Conservation (phyloP, 2,888 invertebrate genomes). For the Trichopria drosophilae region DNA sequence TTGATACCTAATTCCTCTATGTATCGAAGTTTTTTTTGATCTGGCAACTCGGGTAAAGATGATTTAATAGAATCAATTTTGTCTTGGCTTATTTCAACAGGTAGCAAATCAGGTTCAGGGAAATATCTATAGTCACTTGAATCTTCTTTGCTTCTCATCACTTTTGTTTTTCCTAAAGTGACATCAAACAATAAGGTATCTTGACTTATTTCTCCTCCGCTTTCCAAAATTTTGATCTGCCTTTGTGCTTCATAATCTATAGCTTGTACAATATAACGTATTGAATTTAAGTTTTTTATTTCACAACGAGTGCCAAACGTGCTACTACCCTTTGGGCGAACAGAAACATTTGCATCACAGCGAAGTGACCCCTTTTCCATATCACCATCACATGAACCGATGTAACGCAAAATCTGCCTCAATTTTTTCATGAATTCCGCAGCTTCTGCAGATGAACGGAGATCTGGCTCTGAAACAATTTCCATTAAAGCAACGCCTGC, state of each 20-base stretch:
- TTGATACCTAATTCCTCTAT: slow-evolving; percentile 16
- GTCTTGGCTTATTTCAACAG: slow-evolving; percentile 15
- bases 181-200: slow-evolving; percentile 21
- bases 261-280: slow-evolving; percentile 22
- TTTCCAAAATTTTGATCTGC: slow-evolving; percentile 21
- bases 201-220: slow-evolving; percentile 16
- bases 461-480: slow-evolving; percentile 25
- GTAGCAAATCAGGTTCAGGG: slow-evolving; percentile 25
- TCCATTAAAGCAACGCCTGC: slow-evolving; percentile 24
- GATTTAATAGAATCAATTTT: slow-evolving; percentile 15
- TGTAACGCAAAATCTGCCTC: slow-evolving; percentile 17
- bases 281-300: slow-evolving; percentile 26
- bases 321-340: slow-evolving; percentile 15
- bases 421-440: slow-evolving; percentile 22
- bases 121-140: slow-evolving; percentile 23
- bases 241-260: slow-evolving; percentile 25
- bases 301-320: slow-evolving; percentile 25
- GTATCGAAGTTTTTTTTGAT: slow-evolving; percentile 20
- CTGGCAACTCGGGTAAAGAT: slow-evolving; percentile 24
- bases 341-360: slow-evolving; percentile 27
- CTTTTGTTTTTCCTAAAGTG: slow-evolving; percentile 13
- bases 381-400: slow-evolving; percentile 25
- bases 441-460: slow-evolving; percentile 22
- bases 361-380: slow-evolving; percentile 27
- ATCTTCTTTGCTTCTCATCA: slow-evolving; percentile 19